Conservation (phyloP, 2,888 invertebrate genomes). For the Schizaphis graminum region DNA sequence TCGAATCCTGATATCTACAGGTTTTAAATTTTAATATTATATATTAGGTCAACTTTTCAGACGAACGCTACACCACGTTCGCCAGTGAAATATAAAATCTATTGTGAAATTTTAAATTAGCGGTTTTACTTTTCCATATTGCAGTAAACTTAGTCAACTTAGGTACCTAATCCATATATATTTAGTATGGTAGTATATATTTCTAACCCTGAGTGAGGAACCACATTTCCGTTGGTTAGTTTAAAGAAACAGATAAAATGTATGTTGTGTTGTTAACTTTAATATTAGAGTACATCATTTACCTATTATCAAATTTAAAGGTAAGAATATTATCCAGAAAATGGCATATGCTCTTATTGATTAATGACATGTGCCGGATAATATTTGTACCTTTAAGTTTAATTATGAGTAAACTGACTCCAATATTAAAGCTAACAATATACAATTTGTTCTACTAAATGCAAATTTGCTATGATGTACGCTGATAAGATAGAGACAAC, state of each 20-base stretch:
- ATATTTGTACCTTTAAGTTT: no score
- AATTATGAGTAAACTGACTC: no score
- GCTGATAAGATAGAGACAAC: no score
- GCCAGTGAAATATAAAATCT: not conserved
- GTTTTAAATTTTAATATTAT: not conserved
- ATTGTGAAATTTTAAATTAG: not conserved
- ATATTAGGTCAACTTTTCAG: not conserved
- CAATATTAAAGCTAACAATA: no score
- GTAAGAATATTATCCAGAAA: no score
- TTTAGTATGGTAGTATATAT: not conserved
- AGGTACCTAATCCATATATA: not conserved
- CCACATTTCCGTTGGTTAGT: not conserved
- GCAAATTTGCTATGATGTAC: no score
- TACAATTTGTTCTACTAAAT: no score
- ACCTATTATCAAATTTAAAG: no score
- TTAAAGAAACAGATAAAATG: not conserved
- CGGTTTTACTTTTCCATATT: not conserved
- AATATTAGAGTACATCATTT: no score
- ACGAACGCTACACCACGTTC: not conserved
- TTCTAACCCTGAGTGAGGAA: not conserved
- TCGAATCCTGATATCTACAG: not conserved
- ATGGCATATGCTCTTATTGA: no score
- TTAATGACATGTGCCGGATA: no score
- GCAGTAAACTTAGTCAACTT: not conserved
- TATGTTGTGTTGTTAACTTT: not conserved